phyloP scores from a whole-genome alignment of 2,113 vertebrate species.

The Zosterops japonicus region DNA sequence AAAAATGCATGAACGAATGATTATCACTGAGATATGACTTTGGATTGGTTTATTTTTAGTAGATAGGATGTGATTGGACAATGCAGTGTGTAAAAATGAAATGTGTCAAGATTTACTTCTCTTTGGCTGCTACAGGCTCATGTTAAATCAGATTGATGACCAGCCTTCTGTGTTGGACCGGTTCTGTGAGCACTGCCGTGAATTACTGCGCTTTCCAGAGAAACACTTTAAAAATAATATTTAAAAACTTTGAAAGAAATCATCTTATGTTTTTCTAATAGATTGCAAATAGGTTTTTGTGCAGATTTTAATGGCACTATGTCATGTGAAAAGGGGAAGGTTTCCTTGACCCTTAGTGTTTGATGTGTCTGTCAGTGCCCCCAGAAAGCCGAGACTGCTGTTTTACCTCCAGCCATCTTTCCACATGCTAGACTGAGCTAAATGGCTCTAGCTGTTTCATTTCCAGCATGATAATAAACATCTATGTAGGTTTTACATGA shows the following conservation, averaged over 20 bases:
- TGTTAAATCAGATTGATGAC: neutral
- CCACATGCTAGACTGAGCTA: neutral
- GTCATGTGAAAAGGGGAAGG: neutral
- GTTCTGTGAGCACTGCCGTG: neutral
- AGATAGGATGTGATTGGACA: neutral
- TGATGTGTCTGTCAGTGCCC: neutral
- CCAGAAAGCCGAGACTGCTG: neutral
- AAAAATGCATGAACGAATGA: neutral
- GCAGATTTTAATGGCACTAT: neutral
- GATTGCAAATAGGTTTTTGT: neutral
- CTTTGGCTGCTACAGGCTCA: neutral
- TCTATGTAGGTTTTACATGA: neutral
- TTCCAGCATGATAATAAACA: neutral
- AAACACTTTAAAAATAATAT: neutral
- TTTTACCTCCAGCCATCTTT: neutral
- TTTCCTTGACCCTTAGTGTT: neutral
- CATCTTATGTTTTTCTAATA: neutral
- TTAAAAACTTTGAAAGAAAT: neutral
- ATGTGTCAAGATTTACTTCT: neutral
- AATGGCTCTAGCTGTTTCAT: neutral
- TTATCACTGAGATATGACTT: neutral
- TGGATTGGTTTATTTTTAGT: neutral
- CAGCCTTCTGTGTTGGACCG: neutral
- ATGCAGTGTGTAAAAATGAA: neutral
- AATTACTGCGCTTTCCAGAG: neutral